phyloP scores from a whole-genome alignment of 2,888 invertebrate genomes.

The Eupithecia abbreviata region DNA sequence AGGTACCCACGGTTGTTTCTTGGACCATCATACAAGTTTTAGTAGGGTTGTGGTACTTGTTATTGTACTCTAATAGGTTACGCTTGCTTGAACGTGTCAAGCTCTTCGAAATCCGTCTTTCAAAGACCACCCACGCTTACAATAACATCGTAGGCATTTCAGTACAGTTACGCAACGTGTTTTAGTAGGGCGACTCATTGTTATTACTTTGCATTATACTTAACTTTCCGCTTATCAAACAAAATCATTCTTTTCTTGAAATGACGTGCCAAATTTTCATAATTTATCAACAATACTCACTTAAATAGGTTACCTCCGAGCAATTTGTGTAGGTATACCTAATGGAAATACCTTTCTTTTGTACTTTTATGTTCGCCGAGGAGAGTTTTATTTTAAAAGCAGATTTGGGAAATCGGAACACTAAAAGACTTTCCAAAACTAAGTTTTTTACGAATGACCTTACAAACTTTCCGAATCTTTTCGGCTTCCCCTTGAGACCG shows the following conservation, averaged over 20 bases:
- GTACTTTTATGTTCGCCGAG: not conserved
- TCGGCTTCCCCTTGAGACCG: conserved; percentile 38
- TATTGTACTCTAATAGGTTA: conserved; percentile 35
- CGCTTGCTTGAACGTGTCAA: conserved; percentile 22
- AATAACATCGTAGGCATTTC: conserved; percentile 14
- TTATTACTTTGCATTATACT: not conserved
- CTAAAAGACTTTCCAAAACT: conserved; percentile 4
- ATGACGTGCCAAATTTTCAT: not conserved
- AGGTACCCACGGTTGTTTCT: conserved; percentile 5
- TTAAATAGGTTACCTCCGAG: not conserved
- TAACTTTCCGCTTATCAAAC: not conserved
- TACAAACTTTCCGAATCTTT: conserved; percentile 15
- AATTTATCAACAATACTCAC: not conserved
- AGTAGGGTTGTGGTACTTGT: conserved; percentile 35
- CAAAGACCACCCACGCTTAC: conserved; percentile 16
- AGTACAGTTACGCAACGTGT: conserved; percentile 1
- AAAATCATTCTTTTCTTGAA: conserved; percentile 2
- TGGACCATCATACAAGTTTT: conserved; percentile 29
- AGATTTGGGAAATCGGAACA: conserved; percentile 4
- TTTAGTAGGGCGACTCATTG: conserved; percentile 8
- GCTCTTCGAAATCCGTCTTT: conserved; percentile 14
- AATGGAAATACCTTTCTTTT: not conserved
- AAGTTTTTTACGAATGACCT: not conserved
- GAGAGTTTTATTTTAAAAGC: not conserved
- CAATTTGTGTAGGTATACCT: not conserved